Evolutionary conservation across 2,888 invertebrate species (phyloP).

Genomic region (Metopia argyrocephala): DNA sequence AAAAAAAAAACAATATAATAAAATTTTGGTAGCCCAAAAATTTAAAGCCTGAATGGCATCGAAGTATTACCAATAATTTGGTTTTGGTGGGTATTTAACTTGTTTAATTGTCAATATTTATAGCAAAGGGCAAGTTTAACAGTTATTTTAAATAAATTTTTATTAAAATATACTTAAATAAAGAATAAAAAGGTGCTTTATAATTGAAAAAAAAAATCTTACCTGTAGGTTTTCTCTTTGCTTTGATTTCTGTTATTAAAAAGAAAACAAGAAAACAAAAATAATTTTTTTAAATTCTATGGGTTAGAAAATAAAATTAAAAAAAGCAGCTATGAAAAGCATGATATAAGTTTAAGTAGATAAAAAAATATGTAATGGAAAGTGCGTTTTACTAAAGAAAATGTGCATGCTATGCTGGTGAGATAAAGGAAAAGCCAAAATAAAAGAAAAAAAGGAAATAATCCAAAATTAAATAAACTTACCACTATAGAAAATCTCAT

Average conservation of each 20-base stretch:
- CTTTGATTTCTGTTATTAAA: conserved; percentile 86
- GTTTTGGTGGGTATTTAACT: too few species aligned
- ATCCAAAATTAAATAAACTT: conserved; percentile 38
- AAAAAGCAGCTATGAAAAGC: conserved; percentile 13
- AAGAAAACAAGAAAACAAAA: conserved; percentile 53
- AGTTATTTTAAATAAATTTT: too few species aligned
- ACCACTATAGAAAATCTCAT: conserved; percentile 27
- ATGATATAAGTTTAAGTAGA: conserved; percentile 7
- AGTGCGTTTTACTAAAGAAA: conserved; percentile 15
- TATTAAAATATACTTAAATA: too few species aligned
- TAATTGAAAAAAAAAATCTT: conserved; percentile 69
- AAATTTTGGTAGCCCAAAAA: too few species aligned
- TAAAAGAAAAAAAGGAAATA: conserved; percentile 17
- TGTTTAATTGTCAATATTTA: too few species aligned
- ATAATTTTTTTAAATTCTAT: conserved; percentile 53
- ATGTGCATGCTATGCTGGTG: conserved; percentile 59
- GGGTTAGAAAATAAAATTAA: conserved; percentile 44
- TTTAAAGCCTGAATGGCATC: neutral
- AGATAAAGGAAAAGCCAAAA: conserved; percentile 16
- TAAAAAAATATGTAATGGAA: conserved; percentile 25
- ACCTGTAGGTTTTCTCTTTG: conserved; percentile 87
- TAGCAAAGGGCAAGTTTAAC: too few species aligned
- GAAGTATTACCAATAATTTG: too few species aligned
- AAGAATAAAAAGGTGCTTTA: too few species aligned
- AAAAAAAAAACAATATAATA: too few species aligned